phyloP scores from a whole-genome alignment of 2,113 vertebrate species.

The Bufo bufo region DNA sequence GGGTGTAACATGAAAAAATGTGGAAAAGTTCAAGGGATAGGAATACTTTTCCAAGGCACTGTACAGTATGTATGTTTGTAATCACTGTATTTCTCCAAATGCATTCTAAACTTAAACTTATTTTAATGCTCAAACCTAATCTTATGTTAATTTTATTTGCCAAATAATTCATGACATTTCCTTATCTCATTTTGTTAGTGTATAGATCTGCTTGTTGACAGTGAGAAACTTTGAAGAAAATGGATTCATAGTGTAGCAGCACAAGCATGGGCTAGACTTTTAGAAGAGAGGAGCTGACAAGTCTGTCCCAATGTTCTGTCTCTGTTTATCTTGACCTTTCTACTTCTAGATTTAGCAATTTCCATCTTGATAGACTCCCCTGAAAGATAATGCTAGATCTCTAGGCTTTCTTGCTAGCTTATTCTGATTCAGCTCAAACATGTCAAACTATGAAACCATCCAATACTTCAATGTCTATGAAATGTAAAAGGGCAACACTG shows the following conservation, averaged over 20 bases:
- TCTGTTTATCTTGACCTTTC: conserved; percentile 49
- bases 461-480: conserved; percentile 48
- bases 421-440: conserved; percentile 18
- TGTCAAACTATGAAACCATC: conserved; percentile 45
- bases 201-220: not conserved
- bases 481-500: conserved; percentile 46
- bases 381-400: conserved; percentile 49
- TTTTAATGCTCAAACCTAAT: not conserved
- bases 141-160: not conserved
- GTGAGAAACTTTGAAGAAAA: conserved; percentile 4
- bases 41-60: too few relatives aligned
- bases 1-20: too few relatives aligned
- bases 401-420: conserved; percentile 51
- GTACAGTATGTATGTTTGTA: not conserved
- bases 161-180: not conserved
- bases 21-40: too few relatives aligned
- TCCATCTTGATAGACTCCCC: conserved; percentile 49
- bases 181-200: not conserved
- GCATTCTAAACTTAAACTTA: not conserved
- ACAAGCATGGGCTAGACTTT: conserved; percentile 27
- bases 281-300: conserved; percentile 36
- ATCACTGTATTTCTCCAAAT: not conserved
- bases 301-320: conserved; percentile 41
- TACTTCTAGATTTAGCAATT: conserved; percentile 29
- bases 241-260: not conserved